These are phyloP conservation scores for Plagodis pulveraria DNA, from an alignment of 2,888 invertebrate genomes.

Conservation along the genomic window DNA sequence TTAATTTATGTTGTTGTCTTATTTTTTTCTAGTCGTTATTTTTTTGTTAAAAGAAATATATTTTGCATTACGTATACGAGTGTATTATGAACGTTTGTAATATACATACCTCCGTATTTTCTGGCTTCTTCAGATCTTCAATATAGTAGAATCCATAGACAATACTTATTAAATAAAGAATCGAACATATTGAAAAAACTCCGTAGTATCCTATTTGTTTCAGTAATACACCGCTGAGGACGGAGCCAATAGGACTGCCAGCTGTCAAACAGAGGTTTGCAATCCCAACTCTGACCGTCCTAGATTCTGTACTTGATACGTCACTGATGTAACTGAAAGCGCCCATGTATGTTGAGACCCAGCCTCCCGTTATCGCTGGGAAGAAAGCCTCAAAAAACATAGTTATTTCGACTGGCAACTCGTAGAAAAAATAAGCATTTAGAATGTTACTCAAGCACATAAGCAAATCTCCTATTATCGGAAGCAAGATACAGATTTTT, in stretches of 20 bases:
- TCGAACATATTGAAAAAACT: conserved; percentile 71
- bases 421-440: conserved; percentile 81
- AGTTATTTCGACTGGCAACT: conserved; percentile 80
- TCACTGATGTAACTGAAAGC: conserved; percentile 86
- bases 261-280: conserved; percentile 73
- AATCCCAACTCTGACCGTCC: conserved; percentile 86
- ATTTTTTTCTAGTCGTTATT: no score
- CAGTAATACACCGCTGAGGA: conserved; percentile 71
- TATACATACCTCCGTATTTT: conserved; percentile 51
- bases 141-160: conserved; percentile 72
- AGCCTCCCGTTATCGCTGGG: conserved; percentile 81
- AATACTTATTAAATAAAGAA: conserved; percentile 71
- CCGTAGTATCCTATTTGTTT: conserved; percentile 80
- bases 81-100: conserved; percentile 3
- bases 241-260: conserved; percentile 71
- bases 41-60: neutral
- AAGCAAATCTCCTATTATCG: conserved; percentile 81
- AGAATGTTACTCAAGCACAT: conserved; percentile 78
- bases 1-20: no score
- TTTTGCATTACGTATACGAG: conserved; percentile 3
- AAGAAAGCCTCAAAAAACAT: conserved; percentile 81
- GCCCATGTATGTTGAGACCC: conserved; percentile 83
- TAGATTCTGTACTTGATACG: conserved; percentile 79
- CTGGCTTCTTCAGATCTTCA: conserved; percentile 62
- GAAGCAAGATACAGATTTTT: conserved; percentile 84